Conservation (phyloP, 2,888 invertebrate species). For the Meiosimyza platycephala region DNA sequence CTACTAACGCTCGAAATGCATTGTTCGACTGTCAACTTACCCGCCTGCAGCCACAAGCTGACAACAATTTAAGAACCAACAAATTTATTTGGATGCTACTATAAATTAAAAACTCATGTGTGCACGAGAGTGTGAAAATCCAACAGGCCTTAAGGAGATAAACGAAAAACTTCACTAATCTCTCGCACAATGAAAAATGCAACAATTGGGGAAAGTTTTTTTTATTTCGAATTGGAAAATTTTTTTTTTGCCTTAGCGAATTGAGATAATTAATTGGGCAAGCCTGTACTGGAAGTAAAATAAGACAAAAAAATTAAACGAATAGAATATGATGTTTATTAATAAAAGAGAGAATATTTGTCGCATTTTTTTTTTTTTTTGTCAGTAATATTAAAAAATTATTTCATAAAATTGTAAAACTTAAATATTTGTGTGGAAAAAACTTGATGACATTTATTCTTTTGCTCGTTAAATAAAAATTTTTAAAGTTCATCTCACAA, state of each 20-base stretch:
- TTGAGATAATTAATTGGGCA: neutral
- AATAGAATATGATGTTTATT: neutral
- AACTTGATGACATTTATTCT: too few relatives aligned
- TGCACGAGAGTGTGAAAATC: constrained; percentile 2
- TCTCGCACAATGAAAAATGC: neutral
- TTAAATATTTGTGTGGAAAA: too few relatives aligned
- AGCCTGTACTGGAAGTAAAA: neutral
- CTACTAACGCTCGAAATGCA: neutral
- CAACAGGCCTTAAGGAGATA: neutral
- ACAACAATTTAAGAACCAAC: neutral
- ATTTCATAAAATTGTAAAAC: too few relatives aligned
- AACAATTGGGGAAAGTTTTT: neutral
- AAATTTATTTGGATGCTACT: constrained; percentile 3
- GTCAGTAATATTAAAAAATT: too few relatives aligned
- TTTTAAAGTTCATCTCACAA: too few relatives aligned
- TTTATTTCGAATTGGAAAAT: neutral
- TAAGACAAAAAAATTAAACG: neutral
- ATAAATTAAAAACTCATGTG: constrained; percentile 13
- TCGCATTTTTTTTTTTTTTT: too few relatives aligned
- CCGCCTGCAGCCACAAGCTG: neutral
- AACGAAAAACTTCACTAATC: neutral
- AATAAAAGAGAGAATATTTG: too few relatives aligned
- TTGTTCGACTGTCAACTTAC: neutral
- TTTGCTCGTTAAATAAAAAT: too few relatives aligned
- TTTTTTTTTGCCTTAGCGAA: neutral